These are phyloP conservation scores for Dolichopus griseipennis DNA, from an alignment of 2,888 invertebrate genomes.

Conservation along the genomic window DNA sequence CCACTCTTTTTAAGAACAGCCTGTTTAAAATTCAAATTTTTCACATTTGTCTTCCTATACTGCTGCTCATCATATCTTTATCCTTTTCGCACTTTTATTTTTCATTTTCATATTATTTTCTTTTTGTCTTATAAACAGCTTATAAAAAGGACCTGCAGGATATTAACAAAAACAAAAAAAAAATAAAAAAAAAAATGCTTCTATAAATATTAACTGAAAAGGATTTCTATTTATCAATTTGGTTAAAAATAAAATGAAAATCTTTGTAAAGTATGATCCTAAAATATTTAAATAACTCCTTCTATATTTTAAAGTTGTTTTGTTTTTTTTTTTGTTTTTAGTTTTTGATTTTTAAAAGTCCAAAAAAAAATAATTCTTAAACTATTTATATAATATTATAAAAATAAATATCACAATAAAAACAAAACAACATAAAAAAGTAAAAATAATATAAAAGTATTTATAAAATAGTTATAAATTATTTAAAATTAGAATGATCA, in stretches of 20 bases:
- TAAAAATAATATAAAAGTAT: no score
- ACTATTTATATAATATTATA: neutral
- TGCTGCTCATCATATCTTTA: neutral
- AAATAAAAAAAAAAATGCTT: neutral
- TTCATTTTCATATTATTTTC: neutral
- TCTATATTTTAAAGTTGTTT: neutral
- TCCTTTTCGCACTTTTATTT: neutral
- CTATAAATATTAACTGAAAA: neutral
- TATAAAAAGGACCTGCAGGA: neutral
- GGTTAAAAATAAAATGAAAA: neutral
- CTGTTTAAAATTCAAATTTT: no score
- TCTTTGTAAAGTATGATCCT: neutral
- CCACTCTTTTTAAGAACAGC: no score
- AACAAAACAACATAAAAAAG: neutral
- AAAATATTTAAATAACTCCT: slow-evolving; percentile 4
- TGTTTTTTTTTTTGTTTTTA: no score
- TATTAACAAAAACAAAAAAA: neutral
- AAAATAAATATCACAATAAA: neutral
- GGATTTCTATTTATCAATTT: slow-evolving; percentile 1
- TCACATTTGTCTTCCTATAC: no score
- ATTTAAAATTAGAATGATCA: no score
- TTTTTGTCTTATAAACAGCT: neutral
- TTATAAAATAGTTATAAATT: no score
- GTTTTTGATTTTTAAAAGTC: neutral
- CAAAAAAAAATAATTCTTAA: neutral